Evolutionary conservation across 2,888 invertebrate genomes (phyloP).

Genomic region (Leptura quadrifasciata): DNA sequence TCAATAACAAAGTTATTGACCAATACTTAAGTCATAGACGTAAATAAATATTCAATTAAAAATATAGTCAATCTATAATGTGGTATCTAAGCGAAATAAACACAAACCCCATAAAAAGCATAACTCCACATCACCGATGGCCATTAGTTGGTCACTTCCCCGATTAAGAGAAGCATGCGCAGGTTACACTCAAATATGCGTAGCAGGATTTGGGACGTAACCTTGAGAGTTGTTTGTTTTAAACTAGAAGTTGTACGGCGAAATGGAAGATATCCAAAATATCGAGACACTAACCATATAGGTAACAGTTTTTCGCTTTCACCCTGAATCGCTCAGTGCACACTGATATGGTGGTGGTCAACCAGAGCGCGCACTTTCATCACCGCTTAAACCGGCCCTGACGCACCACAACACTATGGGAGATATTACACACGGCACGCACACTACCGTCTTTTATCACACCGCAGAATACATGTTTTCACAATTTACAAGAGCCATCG

Average conservation of each 20-base stretch:
- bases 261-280: constrained; percentile 10
- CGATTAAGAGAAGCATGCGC: constrained; percentile 17
- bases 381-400: constrained; percentile 28
- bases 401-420: not conserved
- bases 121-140: not conserved
- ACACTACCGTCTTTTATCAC: constrained; percentile 3
- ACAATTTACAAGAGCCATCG: constrained; percentile 21
- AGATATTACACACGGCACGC: not conserved
- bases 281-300: constrained; percentile 19
- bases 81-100: not conserved
- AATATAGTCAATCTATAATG: not conserved
- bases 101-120: constrained; percentile 1
- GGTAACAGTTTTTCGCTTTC: constrained; percentile 11
- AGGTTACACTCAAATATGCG: constrained; percentile 12
- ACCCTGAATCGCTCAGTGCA: not conserved
- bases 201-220: constrained; percentile 22
- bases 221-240: constrained; percentile 31
- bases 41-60: not conserved
- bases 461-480: not conserved
- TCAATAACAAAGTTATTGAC: too few relatives aligned
- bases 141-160: not conserved
- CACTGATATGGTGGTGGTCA: not conserved
- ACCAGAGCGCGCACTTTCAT: constrained; percentile 6
- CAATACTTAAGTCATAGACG: too few relatives aligned
- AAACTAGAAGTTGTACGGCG: constrained; percentile 2